These are phyloP conservation scores for Drosophila dives DNA, from an alignment of 2,888 invertebrate genomes.

Conservation along the genomic window DNA sequence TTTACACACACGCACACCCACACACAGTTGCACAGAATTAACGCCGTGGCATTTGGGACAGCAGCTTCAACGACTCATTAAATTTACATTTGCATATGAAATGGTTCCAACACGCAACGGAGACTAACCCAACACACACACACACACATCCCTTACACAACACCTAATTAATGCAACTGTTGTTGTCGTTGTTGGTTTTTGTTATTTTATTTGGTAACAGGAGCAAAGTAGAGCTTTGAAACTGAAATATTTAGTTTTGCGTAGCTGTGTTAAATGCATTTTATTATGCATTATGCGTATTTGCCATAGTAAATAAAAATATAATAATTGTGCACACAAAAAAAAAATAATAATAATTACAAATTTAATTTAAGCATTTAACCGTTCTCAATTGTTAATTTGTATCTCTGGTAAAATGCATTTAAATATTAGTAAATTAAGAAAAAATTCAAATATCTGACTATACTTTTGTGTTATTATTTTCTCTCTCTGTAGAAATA, in stretches of 20 bases:
- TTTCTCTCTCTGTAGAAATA: neutral
- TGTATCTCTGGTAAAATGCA: neutral
- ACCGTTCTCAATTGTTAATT: neutral
- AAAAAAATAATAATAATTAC: neutral
- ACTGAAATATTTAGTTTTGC: conserved; percentile 40
- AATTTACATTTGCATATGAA: conserved; percentile 76
- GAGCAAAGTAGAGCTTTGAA: conserved; percentile 44
- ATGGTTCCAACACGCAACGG: conserved; percentile 67
- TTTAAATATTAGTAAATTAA: neutral
- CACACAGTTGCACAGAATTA: conserved; percentile 27
- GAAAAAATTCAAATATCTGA: neutral
- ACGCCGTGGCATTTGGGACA: conserved; percentile 36
- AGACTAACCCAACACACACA: conserved; percentile 4
- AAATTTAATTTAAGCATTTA: neutral
- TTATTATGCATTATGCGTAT: conserved; percentile 61
- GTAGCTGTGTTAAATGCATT: conserved; percentile 33
- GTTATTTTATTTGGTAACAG: conserved; percentile 31
- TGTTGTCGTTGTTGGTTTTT: conserved; percentile 18
- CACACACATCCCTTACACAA: conserved; percentile 13
- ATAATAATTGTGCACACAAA: neutral
- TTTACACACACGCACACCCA: neutral
- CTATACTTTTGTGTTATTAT: neutral
- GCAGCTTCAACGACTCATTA: conserved; percentile 73
- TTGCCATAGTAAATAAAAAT: conserved; percentile 46
- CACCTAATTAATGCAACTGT: conserved; percentile 74